Evolutionary conservation across 1,140 invertebrate genomes (phyloP).

Genomic region (Heliconius eleuchia): DNA sequence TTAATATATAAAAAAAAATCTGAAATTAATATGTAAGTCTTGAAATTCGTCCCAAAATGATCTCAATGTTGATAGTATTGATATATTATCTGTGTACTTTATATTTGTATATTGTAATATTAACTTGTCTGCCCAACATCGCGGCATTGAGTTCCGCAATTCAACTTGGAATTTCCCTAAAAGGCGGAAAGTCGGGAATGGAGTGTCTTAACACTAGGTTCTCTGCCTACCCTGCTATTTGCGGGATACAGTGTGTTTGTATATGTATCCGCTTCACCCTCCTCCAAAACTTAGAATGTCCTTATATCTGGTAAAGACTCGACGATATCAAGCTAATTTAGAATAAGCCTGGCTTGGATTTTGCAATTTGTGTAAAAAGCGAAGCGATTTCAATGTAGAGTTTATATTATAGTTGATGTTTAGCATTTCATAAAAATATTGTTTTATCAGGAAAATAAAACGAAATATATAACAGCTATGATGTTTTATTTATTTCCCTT

Average conservation of each 20-base stretch:
- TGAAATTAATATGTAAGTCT: slow-evolving; percentile 13
- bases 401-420: slow-evolving; percentile 65
- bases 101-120: background rate
- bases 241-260: background rate
- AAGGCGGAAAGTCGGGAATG: too few species aligned
- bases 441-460: slow-evolving; percentile 42
- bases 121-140: background rate
- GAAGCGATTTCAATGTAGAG: slow-evolving; percentile 47
- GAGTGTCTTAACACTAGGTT: background rate
- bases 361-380: slow-evolving; percentile 44
- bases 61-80: slow-evolving; percentile 27
- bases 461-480: slow-evolving; percentile 20
- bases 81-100: slow-evolving; percentile 15
- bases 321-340: background rate
- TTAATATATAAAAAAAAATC: background rate
- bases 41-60: slow-evolving; percentile 32
- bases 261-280: slow-evolving; percentile 25
- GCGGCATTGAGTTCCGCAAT: background rate
- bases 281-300: slow-evolving; percentile 24
- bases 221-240: background rate
- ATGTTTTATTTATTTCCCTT: background rate
- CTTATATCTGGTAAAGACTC: background rate
- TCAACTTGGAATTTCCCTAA: too few species aligned
- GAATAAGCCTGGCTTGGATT: slow-evolving; percentile 47
- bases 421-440: slow-evolving; percentile 67